phyloP scores from a whole-genome alignment of 2,113 vertebrate species.

The Eptatretus burgeri region DNA sequence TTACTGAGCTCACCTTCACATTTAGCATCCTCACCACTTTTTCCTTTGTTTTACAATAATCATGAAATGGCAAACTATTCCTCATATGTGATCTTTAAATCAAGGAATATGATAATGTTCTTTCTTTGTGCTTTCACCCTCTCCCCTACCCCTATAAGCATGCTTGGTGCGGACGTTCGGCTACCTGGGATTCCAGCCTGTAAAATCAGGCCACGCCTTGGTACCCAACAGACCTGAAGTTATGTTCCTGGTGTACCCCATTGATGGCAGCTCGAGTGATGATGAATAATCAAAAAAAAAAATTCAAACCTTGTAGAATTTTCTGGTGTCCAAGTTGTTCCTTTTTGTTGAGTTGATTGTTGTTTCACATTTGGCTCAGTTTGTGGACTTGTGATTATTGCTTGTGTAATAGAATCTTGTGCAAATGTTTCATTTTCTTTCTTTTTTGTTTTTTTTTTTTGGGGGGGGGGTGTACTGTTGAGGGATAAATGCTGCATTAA shows the following conservation, averaged over 20 bases:
- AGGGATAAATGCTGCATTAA: too few relatives aligned
- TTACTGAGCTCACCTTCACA: too few relatives aligned
- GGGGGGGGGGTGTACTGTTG: too few relatives aligned
- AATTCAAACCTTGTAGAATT: too few relatives aligned
- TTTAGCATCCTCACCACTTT: too few relatives aligned
- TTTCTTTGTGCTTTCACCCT: constrained; percentile 1
- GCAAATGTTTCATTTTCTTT: too few relatives aligned
- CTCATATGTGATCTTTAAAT: neutral
- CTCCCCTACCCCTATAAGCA: constrained; percentile 15
- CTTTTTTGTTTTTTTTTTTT: too few relatives aligned
- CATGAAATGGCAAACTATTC: neutral
- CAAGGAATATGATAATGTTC: neutral
- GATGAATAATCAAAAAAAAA: constrained; percentile 24
- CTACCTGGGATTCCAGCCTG: constrained; percentile 99
- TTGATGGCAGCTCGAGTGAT: constrained; percentile 64
- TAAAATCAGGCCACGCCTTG: constrained; percentile 94
- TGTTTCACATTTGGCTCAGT: too few relatives aligned
- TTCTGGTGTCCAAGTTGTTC: too few relatives aligned
- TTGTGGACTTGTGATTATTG: too few relatives aligned
- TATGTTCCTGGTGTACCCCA: constrained; percentile 96
- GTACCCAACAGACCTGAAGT: constrained; percentile 83
- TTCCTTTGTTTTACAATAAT: neutral
- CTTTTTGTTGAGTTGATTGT: too few relatives aligned
- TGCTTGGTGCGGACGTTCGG: constrained; percentile 64
- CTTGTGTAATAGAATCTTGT: too few relatives aligned